Base-by-base conservation (phyloP, 2,888 invertebrate species). In the Leptopilina myrica region DNA sequence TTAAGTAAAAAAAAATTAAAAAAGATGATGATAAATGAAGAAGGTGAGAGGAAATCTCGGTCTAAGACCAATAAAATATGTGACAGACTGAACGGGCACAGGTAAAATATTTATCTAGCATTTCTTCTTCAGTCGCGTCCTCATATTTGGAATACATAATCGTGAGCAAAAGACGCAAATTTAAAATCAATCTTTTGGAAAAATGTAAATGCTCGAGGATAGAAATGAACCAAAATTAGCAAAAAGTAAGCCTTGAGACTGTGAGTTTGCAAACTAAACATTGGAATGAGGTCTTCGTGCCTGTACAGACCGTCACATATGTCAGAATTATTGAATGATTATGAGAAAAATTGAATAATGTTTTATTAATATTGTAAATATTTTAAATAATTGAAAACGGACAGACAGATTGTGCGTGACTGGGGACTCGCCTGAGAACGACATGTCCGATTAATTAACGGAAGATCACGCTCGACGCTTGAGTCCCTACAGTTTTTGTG, bases 281-380 rank as follows among this genome's bases (percentile, higher is more conserved):
- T 49, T 53, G 20, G 14, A 26, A 49, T 64, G 12, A 43, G 20
- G n/a, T 43, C 80, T 85, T 87, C 85, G 84, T 84, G 80, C 86
- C 88, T 85, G 88, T 88, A 84, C 88, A 89, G 86, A 85, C 87
- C 89, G 89, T 87, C 87, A 86, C 85, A 80, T 81, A 84, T 83
- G 85, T 87, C 85, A 85, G 85, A 88, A 89, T 88, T 87, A 89
- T 86, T 87, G 86, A 88, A 87, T 86, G 86, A 87, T 87, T 86
- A 85, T 85, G 81, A 86, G 84, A 85, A 85, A 86, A 84, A 84
- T 81, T 83, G 82, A 84, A 84, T 83, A 85, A 87, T 84, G 85
- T 87, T 87, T 87, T 85, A 88, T 90, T 90, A 90, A 90, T 89
- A 90, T 89, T 90, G 90, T 90, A 90, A 86, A 90, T 90, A 90